Evolutionary conservation across 2,113 vertebrate genomes (phyloP).

Genomic region (Xiphorhynchus elegans): DNA sequence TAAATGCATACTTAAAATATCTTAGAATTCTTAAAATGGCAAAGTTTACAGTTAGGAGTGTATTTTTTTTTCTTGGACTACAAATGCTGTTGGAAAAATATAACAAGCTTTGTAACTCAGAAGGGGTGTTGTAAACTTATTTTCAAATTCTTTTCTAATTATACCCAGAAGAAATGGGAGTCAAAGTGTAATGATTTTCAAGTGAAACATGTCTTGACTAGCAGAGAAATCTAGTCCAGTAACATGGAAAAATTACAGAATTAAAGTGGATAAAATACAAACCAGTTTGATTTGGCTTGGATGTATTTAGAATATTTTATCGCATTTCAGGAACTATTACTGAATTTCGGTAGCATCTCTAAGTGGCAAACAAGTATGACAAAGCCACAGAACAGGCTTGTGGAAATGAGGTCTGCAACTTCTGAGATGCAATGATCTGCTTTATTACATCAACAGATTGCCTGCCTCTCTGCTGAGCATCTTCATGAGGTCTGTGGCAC

Average conservation of each 20-base stretch:
- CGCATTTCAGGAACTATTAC: background rate
- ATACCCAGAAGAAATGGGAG: background rate
- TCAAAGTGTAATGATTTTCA: background rate
- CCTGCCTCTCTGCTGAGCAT: background rate
- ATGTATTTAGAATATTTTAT: background rate
- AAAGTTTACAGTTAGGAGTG: background rate
- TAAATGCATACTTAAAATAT: background rate
- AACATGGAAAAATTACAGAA: background rate
- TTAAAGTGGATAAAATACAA: background rate
- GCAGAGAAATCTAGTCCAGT: background rate
- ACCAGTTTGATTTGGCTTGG: background rate
- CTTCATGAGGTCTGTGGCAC: background rate
- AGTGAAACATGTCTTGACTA: background rate
- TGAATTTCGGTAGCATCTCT: background rate
- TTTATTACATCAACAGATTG: background rate
- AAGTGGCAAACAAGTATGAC: background rate
- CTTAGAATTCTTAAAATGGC: background rate
- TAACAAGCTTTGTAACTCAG: background rate
- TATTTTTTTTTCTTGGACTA: background rate
- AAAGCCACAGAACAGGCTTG: background rate
- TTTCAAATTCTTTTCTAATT: slow-evolving; percentile 1
- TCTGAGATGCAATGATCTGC: background rate
- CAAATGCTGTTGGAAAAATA: background rate
- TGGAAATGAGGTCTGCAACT: background rate
- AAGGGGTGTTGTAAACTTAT: background rate